Percentiles rank a stretch among this genome's conserved stretches.
Evolutionary conservation across 2,888 invertebrate genomes (phyloP).

Genomic region (Stomorhina lunata): DNA sequence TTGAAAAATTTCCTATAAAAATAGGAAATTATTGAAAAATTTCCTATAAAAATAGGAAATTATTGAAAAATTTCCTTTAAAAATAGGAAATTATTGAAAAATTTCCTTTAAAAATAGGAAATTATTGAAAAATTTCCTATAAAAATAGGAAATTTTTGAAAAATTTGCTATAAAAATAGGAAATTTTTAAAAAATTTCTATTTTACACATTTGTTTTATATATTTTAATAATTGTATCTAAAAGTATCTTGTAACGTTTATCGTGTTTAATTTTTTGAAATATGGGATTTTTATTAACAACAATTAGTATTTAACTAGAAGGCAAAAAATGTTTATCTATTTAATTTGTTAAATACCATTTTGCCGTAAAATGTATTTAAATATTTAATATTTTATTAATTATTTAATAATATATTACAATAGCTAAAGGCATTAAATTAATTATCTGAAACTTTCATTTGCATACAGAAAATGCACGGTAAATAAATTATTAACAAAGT

Average conservation of each 20-base stretch:
- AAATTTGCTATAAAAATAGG: too few species aligned
- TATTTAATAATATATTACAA: conserved; percentile 65
- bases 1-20: too few species aligned
- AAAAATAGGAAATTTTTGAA: too few species aligned
- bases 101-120: too few species aligned
- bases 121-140: too few species aligned
- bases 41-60: too few species aligned
- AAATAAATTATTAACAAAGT: conserved; percentile 2
- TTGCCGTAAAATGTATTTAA: conserved; percentile 26
- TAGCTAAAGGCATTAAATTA: conserved; percentile 52
- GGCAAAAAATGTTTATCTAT: conserved; percentile 31
- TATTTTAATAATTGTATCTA: not conserved
- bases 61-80: too few species aligned
- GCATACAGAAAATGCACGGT: not conserved
- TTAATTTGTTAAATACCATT: conserved; percentile 33
- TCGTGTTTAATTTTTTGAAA: conserved; percentile 9
- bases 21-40: too few species aligned
- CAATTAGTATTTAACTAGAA: conserved; percentile 12
- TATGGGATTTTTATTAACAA: conserved; percentile 11
- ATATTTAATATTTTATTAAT: conserved; percentile 57
- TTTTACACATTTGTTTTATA: not conserved
- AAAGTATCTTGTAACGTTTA: conserved; percentile 17
- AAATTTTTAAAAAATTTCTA: not conserved
- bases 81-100: too few species aligned
- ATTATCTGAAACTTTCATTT: conserved; percentile 46